These are phyloP conservation scores for Chaetura pelagica DNA, from an alignment of 2,113 vertebrate genomes.

Conservation along the genomic window DNA sequence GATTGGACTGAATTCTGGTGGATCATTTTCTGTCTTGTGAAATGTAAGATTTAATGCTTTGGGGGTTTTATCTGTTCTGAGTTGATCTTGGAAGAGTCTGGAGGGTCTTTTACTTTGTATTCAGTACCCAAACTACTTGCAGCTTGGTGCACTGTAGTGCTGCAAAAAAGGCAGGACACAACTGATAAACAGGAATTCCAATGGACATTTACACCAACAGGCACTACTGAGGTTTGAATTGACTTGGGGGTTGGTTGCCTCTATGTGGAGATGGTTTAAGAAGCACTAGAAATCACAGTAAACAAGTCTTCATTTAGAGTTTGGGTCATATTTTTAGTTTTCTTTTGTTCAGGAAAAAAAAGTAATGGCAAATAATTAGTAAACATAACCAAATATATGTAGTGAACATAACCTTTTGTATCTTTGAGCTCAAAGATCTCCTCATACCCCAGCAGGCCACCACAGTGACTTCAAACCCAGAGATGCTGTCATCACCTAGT, in stretches of 20 bases:
- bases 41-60: constrained; percentile 20
- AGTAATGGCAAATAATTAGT: background rate
- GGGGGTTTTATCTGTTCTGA: background rate
- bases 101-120: background rate
- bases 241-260: background rate
- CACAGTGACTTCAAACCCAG: background rate
- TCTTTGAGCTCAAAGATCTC: background rate
- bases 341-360: background rate
- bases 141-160: background rate
- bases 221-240: background rate
- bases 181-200: background rate
- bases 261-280: background rate
- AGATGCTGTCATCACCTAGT: background rate
- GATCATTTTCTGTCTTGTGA: background rate
- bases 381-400: background rate
- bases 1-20: background rate
- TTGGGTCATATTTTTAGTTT: background rate
- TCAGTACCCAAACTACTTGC: background rate
- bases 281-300: background rate
- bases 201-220: rapidly evolving
- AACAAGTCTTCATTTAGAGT: background rate
- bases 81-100: background rate
- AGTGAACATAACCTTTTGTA: background rate
- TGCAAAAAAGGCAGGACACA: background rate
- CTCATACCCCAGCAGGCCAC: background rate